Base-by-base conservation (phyloP, 2,888 invertebrate species). In the Eupithecia tripunctaria region DNA sequence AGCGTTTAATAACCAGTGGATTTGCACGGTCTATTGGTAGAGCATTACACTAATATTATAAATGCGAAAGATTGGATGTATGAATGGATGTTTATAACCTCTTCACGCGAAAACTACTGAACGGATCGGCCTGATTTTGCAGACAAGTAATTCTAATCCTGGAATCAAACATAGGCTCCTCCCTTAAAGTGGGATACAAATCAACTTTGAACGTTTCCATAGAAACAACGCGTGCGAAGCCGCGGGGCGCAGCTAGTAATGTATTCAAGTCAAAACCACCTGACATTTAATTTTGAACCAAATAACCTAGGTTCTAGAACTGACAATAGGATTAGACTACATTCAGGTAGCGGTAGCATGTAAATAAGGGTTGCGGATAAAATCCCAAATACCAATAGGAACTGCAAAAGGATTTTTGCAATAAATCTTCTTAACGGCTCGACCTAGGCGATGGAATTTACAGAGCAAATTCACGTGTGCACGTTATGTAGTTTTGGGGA, bases 341-440 rank as follows among this genome's bases (percentile, higher is more conserved):
- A 72, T 47, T 65, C 32, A 38, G 38, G 43, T 38, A 32, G 68
- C 67, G 43, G 59, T 15, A 69, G 25, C 38, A n/a, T 47, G 66
- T 70, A 68, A 67, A 70, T 63, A 73, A 65, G 63, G 73, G 36
- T 70, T 67, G 25, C 43, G 36, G 56, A 27, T 67, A 70, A 74
- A 75, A 36, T 67, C 64, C 72, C 70, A 59, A 72, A 70, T 62
- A 68, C 67, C 75, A 72, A 36, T 43, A 60, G 66, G 64, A 51
- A 36, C 36, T 63, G 67, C 66, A 66, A 71, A 71, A 63, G 70
- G 66, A 75, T 72, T 69, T 73, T 12, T 60, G 47, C 69, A 64
- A 71, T 71, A 71, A 73, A 71, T 73, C 71, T 63, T 60, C 21
- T 36, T 64, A 64, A 60, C 38, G n/a, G 67, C 25, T 41, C 38